Evolutionary conservation across 2,113 vertebrate species (phyloP).

Genomic region (Bubo blakistoni): DNA sequence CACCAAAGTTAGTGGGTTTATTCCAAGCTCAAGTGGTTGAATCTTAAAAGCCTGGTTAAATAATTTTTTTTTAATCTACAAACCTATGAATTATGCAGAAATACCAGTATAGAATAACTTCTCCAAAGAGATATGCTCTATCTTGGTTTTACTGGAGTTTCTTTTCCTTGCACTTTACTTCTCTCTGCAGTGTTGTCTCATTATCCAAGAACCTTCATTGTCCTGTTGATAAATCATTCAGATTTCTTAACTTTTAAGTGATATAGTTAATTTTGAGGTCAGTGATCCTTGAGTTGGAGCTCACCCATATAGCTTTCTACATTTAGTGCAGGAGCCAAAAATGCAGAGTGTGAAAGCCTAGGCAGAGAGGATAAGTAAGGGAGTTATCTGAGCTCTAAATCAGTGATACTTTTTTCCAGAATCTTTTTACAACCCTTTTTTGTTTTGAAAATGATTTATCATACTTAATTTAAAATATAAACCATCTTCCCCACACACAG

Average conservation of each 20-base stretch:
- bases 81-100: neutral
- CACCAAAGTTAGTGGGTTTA: neutral
- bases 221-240: neutral
- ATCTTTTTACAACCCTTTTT: neutral
- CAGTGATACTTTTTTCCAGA: neutral
- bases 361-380: neutral
- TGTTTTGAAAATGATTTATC: neutral
- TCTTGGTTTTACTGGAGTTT: neutral
- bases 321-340: neutral
- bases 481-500: fast-evolving
- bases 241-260: neutral
- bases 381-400: neutral
- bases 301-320: neutral
- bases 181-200: neutral
- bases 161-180: neutral
- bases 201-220: neutral
- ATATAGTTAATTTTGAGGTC: neutral
- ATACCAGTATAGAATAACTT: neutral
- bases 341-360: neutral
- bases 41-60: neutral
- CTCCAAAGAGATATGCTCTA: neutral
- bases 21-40: neutral
- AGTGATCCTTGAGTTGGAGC: neutral
- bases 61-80: neutral
- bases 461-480: neutral